Percentiles rank a stretch among this genome's conserved stretches.
Conservation (phyloP, 1,140 invertebrate genomes). For the Leptoteleia sp. region DNA sequence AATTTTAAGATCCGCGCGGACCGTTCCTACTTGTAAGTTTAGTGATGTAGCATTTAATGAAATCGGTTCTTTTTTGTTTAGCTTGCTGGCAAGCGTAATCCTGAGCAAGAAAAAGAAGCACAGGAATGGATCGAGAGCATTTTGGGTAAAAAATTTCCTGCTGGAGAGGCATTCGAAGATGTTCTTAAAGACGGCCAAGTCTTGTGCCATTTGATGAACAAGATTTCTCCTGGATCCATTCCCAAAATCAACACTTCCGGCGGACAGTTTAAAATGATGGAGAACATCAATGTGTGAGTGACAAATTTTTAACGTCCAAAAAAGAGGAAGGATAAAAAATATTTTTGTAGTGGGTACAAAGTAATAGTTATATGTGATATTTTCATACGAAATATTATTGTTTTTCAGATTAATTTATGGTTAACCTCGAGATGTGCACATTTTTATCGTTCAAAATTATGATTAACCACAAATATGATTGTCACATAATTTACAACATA, state of each 20-base stretch:
- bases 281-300: slow-evolving; percentile 93
- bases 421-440: too few relatives aligned
- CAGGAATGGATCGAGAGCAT: slow-evolving; percentile 94
- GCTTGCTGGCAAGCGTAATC: slow-evolving; percentile 91
- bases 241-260: slow-evolving; percentile 91
- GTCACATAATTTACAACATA: too few relatives aligned
- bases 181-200: slow-evolving; percentile 91
- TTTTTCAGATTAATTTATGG: too few relatives aligned
- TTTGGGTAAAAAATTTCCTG: slow-evolving; percentile 89
- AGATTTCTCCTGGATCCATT: slow-evolving; percentile 90
- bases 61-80: slow-evolving; percentile 76
- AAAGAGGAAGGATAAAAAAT: too few relatives aligned
- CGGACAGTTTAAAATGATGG: slow-evolving; percentile 97
- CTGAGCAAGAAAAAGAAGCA: slow-evolving; percentile 90
- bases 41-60: slow-evolving; percentile 8
- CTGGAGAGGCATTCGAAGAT: slow-evolving; percentile 86
- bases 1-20: too few relatives aligned
- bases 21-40: too few relatives aligned
- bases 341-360: too few relatives aligned
- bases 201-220: slow-evolving; percentile 92
- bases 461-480: too few relatives aligned
- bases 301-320: too few relatives aligned
- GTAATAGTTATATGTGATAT: too few relatives aligned
- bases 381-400: too few relatives aligned
- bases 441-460: too few relatives aligned